phyloP scores from a whole-genome alignment of 2,113 vertebrate genomes.

The Natator depressus region DNA sequence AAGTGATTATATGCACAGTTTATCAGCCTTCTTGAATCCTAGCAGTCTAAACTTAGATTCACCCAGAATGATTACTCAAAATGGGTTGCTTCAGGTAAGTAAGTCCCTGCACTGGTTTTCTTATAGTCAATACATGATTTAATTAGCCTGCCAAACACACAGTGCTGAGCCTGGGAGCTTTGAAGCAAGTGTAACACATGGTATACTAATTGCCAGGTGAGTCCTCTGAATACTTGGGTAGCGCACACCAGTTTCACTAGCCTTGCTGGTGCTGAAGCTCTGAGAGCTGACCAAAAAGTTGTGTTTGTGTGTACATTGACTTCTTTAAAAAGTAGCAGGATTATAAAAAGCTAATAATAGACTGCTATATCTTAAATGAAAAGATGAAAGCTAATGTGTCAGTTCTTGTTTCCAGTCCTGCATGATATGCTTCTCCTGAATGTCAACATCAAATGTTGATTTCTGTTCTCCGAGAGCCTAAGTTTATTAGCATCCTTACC shows the following conservation, averaged over 20 bases:
- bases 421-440: neutral
- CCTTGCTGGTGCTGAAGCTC: neutral
- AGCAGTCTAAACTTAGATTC: constrained; percentile 36
- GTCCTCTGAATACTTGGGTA: constrained; percentile 42
- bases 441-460: neutral
- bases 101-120: constrained; percentile 41
- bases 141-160: constrained; percentile 63
- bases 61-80: constrained; percentile 45
- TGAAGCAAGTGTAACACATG: constrained; percentile 58
- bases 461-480: neutral
- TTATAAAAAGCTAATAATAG: neutral
- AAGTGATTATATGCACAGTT: constrained; percentile 42
- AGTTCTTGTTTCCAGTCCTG: neutral
- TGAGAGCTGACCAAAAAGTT: constrained; percentile 5
- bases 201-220: constrained; percentile 58
- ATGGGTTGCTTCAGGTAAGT: neutral
- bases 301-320: neutral
- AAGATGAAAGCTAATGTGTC: neutral
- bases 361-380: neutral
- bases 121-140: constrained; percentile 63
- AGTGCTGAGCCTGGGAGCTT: constrained; percentile 47
- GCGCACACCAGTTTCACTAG: constrained; percentile 39
- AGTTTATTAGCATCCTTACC: neutral
- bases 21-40: constrained; percentile 32
- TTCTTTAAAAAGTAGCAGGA: constrained; percentile 18